phyloP scores from a whole-genome alignment of 2,888 invertebrate genomes.

The Venustoraphidia nigricollis region DNA sequence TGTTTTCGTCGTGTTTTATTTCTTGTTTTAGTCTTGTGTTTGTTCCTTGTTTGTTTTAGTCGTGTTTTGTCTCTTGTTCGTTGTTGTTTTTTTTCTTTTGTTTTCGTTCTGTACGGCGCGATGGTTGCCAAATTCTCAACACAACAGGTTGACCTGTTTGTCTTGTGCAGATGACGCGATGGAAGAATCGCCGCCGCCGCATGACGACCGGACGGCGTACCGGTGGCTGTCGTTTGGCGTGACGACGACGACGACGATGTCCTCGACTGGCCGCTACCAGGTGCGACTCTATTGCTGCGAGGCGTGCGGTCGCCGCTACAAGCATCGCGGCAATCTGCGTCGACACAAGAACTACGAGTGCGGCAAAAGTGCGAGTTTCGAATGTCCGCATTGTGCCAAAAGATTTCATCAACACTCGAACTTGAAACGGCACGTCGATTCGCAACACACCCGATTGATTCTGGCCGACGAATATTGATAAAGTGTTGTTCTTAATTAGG shows the following conservation, averaged over 20 bases:
- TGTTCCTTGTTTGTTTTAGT: too few species aligned
- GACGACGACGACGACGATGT: neutral
- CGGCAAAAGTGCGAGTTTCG: conserved; percentile 45
- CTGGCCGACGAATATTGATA: neutral
- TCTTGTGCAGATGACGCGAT: too few species aligned
- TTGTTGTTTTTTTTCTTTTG: too few species aligned
- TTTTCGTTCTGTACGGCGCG: too few species aligned
- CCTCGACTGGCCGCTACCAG: neutral
- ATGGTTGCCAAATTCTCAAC: too few species aligned
- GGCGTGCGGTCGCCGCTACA: conserved; percentile 67
- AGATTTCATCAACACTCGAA: conserved; percentile 36
- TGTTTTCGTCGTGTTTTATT: too few species aligned
- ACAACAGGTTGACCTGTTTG: too few species aligned
- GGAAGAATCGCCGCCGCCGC: too few species aligned
- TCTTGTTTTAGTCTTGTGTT: too few species aligned
- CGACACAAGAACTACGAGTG: conserved; percentile 61
- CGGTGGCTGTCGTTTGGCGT: too few species aligned
- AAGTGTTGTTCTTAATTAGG: neutral
- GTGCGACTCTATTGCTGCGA: neutral
- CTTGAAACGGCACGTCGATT: conserved; percentile 28
- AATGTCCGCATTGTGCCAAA: conserved; percentile 47
- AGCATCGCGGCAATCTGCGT: conserved; percentile 61
- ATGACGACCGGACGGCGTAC: too few species aligned
- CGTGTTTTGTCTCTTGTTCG: too few species aligned
- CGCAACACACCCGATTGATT: conserved; percentile 10